These are phyloP conservation scores for Baccha elongata DNA, from an alignment of 2,888 invertebrate species.

Conservation along the genomic window DNA sequence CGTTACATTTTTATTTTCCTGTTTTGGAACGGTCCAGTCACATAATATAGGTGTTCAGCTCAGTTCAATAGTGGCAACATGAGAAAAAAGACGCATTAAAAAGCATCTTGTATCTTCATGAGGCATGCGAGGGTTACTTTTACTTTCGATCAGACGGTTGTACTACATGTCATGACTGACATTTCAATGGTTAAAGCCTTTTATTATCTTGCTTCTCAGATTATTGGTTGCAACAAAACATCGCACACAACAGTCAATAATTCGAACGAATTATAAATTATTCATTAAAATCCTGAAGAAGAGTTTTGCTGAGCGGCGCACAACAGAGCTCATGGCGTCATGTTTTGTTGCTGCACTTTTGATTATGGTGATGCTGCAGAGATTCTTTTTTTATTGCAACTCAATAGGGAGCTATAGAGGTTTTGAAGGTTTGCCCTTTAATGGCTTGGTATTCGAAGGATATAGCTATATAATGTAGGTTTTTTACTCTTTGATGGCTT, in stretches of 20 bases:
- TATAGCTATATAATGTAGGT: no score
- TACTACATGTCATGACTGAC: conserved; percentile 55
- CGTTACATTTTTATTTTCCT: conserved; percentile 42
- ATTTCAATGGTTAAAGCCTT: conserved; percentile 61
- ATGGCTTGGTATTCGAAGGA: conserved; percentile 13
- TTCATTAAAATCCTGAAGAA: no score
- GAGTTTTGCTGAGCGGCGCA: conserved; percentile 5
- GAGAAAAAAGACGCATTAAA: conserved; percentile 10
- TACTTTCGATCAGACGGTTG: conserved; percentile 59
- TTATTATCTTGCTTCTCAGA: conserved; percentile 51
- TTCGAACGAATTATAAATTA: no score
- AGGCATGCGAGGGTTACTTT: conserved; percentile 48
- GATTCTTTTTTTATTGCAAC: conserved; percentile 12
- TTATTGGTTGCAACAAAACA: no score
- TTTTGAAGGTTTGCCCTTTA: conserved; percentile 27
- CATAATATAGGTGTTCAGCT: no score
- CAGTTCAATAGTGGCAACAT: neutral
- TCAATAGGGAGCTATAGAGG: conserved; percentile 37
- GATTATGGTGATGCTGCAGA: conserved; percentile 30
- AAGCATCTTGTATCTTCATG: conserved; percentile 37
- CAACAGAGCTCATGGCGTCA: conserved; percentile 2
- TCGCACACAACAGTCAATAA: no score
- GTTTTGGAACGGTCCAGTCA: neutral
- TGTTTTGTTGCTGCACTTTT: conserved; percentile 47
- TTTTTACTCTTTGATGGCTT: no score